These are phyloP conservation scores for Willisornis vidua DNA, from an alignment of 2,113 vertebrate species.

Conservation along the genomic window DNA sequence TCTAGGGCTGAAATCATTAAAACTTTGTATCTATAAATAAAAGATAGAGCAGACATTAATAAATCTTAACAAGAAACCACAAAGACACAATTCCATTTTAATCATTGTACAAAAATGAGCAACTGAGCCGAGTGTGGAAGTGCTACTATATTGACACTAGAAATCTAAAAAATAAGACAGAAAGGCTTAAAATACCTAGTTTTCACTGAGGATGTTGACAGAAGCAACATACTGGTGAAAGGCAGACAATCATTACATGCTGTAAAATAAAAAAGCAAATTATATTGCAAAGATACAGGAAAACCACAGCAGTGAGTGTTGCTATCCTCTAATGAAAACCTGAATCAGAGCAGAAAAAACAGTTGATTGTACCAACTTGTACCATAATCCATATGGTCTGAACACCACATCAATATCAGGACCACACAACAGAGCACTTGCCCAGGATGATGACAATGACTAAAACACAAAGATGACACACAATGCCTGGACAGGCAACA, in stretches of 20 bases:
- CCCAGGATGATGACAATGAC: background rate
- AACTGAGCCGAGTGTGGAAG: background rate
- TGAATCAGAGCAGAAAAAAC: background rate
- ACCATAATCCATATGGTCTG: background rate
- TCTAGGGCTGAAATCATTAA: conserved; percentile 38
- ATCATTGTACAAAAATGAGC: background rate
- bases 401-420: background rate
- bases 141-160: background rate
- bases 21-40: conserved; percentile 55
- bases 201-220: conserved; percentile 1
- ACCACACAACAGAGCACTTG: background rate
- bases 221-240: background rate
- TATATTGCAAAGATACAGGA: background rate
- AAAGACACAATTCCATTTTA: conserved; percentile 1
- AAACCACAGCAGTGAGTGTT: background rate
- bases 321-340: background rate
- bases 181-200: background rate
- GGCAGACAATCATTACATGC: background rate
- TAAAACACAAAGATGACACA: background rate
- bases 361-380: background rate
- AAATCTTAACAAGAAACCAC: conserved; percentile 17
- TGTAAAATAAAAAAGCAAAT: conserved; percentile 23
- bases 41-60: conserved; percentile 25
- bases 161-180: background rate
- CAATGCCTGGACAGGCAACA: background rate